Percentiles rank a stretch among this genome's conserved stretches.
These are phyloP conservation scores for Nemoura dubitans DNA, from an alignment of 2,888 invertebrate genomes.

Conservation along the genomic window DNA sequence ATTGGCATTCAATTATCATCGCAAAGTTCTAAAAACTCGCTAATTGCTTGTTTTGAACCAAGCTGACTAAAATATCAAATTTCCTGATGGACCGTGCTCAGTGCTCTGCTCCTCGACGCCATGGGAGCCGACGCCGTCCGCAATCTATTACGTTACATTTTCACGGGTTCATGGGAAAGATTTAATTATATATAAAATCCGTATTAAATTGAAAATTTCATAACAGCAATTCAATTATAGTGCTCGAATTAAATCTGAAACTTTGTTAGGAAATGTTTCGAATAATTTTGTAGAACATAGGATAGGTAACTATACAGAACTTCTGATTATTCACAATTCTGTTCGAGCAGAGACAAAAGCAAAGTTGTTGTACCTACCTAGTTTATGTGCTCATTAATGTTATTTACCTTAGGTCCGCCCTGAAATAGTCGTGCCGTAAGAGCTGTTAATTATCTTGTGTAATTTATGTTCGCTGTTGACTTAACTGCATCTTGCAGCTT, in stretches of 20 bases:
- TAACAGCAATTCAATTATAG: slow-evolving; percentile 33
- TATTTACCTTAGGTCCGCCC: slow-evolving; percentile 33
- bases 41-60: background rate
- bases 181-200: slow-evolving; percentile 19
- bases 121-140: slow-evolving; percentile 20
- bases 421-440: slow-evolving; percentile 15
- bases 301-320: background rate
- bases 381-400: slow-evolving; percentile 17
- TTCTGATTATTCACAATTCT: background rate
- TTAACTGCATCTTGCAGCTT: background rate
- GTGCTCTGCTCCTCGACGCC: background rate
- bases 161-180: slow-evolving; percentile 26
- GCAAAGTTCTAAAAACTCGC: slow-evolving; percentile 7
- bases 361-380: background rate
- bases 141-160: slow-evolving; percentile 21
- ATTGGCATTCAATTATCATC: slow-evolving; percentile 4
- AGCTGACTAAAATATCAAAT: slow-evolving; percentile 40
- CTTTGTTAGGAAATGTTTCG: slow-evolving; percentile 5
- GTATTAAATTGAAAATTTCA: slow-evolving; percentile 31
- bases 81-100: slow-evolving; percentile 37
- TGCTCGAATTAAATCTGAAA: slow-evolving; percentile 7
- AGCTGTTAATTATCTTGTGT: slow-evolving; percentile 29
- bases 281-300: background rate
- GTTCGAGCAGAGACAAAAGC: background rate
- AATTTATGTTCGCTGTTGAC: slow-evolving; percentile 29